These are phyloP conservation scores for Australoheros facetus DNA, from an alignment of 2,797 vertebrate species.

Conservation along the genomic window DNA sequence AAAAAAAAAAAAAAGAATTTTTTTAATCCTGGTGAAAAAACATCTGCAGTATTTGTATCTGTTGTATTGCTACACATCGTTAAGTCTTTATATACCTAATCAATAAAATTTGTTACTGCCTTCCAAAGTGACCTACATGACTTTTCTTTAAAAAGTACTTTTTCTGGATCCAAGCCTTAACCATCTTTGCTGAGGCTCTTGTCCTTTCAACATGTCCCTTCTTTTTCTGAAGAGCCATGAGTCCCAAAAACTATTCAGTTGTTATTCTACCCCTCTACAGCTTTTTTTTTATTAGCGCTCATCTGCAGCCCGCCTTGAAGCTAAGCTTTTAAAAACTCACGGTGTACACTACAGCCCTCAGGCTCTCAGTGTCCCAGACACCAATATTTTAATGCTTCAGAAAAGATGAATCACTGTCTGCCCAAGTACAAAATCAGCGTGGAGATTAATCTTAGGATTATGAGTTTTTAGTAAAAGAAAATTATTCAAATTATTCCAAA, in stretches of 20 bases:
- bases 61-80: neutral
- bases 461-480: neutral
- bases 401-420: constrained; percentile 6
- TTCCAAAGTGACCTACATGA: neutral
- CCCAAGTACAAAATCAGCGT: neutral
- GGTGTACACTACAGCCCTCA: constrained; percentile 2
- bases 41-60: neutral
- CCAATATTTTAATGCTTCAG: neutral
- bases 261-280: neutral
- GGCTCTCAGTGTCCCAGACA: constrained; percentile 1
- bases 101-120: neutral
- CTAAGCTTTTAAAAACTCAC: constrained; percentile 8
- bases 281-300: neutral
- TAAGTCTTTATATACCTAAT: neutral
- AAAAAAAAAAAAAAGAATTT: too few species aligned
- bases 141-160: neutral
- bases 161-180: neutral
- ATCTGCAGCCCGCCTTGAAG: neutral
- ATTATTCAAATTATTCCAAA: neutral
- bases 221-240: neutral
- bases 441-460: constrained; percentile 11
- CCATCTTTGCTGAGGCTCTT: neutral
- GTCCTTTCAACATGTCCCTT: neutral
- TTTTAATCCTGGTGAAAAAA: neutral
- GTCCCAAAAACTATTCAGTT: neutral